These are phyloP conservation scores for Stercorarius parasiticus DNA, from an alignment of 2,113 vertebrate genomes.

Conservation along the genomic window DNA sequence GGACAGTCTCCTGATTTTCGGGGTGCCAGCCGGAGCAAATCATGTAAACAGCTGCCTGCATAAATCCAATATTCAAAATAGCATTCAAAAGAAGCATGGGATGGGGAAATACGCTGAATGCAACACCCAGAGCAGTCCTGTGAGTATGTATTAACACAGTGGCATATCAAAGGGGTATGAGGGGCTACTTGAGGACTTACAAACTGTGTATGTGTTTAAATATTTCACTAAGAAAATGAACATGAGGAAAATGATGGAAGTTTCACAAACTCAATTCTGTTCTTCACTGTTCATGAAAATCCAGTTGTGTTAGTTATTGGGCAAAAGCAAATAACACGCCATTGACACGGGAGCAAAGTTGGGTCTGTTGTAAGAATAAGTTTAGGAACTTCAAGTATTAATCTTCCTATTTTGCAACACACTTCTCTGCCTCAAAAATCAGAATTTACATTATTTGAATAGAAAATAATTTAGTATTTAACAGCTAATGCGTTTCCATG, in stretches of 20 bases:
- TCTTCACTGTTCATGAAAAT: not conserved
- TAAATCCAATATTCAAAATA: not conserved
- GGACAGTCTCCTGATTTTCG: not conserved
- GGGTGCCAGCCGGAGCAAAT: rapidly evolving
- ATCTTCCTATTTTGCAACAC: not conserved
- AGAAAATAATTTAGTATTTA: not conserved
- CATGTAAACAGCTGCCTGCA: not conserved
- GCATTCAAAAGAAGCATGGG: not conserved
- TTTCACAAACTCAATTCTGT: not conserved
- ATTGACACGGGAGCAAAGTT: not conserved
- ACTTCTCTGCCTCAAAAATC: not conserved
- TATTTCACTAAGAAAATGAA: not conserved
- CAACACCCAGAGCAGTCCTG: not conserved
- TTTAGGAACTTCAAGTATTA: not conserved
- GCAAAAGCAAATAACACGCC: not conserved
- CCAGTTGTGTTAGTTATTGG: not conserved
- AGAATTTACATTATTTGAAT: not conserved
- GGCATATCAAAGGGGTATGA: not conserved
- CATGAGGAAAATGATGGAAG: not conserved
- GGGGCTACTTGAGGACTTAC: not conserved
- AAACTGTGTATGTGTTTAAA: not conserved
- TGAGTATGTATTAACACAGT: not conserved
- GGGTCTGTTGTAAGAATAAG: not conserved
- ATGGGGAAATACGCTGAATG: not conserved
- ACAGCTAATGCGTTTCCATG: not conserved